These are phyloP conservation scores for Guaruba guarouba DNA, from an alignment of 2,113 vertebrate species.

Conservation along the genomic window DNA sequence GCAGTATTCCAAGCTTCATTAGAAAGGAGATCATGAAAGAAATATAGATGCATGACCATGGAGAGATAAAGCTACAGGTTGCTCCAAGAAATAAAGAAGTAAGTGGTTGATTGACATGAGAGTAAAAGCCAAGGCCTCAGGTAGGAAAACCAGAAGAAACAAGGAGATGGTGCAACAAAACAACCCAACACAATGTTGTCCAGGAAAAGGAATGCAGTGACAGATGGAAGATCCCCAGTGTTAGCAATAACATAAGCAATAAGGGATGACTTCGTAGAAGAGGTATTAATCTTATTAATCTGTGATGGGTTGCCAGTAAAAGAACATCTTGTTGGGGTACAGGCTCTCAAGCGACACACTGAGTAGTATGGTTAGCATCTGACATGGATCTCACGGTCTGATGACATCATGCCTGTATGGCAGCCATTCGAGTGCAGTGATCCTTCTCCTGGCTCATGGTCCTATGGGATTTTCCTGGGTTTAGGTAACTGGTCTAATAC, in stretches of 20 bases:
- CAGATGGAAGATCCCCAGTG: neutral
- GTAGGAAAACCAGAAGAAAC: neutral
- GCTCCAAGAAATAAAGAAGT: neutral
- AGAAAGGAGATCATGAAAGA: neutral
- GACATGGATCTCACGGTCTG: rapidly evolving
- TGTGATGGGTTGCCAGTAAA: neutral
- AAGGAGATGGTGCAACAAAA: neutral
- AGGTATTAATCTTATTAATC: neutral
- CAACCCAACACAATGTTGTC: neutral
- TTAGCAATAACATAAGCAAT: neutral
- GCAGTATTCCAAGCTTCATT: neutral
- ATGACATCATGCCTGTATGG: rapidly evolving
- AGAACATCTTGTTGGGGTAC: neutral
- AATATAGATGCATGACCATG: neutral
- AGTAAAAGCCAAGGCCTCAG: neutral
- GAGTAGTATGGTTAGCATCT: neutral
- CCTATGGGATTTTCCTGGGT: rapidly evolving
- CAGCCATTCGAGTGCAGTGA: neutral
- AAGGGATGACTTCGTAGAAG: neutral
- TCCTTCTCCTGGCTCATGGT: neutral
- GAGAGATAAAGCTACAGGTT: neutral
- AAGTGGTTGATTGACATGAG: neutral
- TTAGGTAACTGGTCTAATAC: neutral
- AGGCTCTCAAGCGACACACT: rapidly evolving
- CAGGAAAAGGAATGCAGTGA: neutral